Base-by-base conservation (phyloP, 53 echinoderm and acorn worm species). In the Crossaster papposus region DNA sequence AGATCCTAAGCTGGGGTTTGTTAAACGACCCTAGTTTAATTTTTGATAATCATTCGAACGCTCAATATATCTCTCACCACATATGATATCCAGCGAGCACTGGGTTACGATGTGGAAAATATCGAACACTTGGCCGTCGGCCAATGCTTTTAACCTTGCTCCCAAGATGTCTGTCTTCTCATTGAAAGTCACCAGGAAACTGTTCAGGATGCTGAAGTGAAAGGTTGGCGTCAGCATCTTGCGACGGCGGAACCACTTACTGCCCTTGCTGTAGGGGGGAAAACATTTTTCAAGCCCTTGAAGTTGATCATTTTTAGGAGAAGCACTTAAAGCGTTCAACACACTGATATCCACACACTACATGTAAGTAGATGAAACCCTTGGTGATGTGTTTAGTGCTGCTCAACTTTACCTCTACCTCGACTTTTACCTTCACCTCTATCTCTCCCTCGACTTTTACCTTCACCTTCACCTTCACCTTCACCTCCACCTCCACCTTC, bases 141-240 rank as follows among this genome's bases (percentile, higher is more conserved):
- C 91, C 73, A 73, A 52, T 65, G 70, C 91, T 32, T 89, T 79
- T 79, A 92, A 63, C 80, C 94, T 95, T 65, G 79, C 38, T 31
- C 82, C 89, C 55, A 96, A 65, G 73, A 94, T 89, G 54, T 78
- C 89, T 12, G 95, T 85, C 80, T 96, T 94, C 70, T 96, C 96
- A 74, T 96, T 96, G 90, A 96, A 96, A 30, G 95, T 88, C 1
- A 86, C 88, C 35, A 95, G 75, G 78, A 96, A 96, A 70, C 92
- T 89, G 26, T 92, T 91, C 76, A 96, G 86, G 86, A 96, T 95
- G 83, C 93, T 83, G 81, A 96, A 96, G 86, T 96, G 96, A 80
- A 96, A 96, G 29, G 96, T 94, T 30, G 96, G 96, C 0, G 96
- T 96, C 68, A 96, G 90, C 23, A 96, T 70, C 88, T 95, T 96